Evolutionary conservation across 2,888 invertebrate species (phyloP).

Genomic region (Mellilla xanthometata): DNA sequence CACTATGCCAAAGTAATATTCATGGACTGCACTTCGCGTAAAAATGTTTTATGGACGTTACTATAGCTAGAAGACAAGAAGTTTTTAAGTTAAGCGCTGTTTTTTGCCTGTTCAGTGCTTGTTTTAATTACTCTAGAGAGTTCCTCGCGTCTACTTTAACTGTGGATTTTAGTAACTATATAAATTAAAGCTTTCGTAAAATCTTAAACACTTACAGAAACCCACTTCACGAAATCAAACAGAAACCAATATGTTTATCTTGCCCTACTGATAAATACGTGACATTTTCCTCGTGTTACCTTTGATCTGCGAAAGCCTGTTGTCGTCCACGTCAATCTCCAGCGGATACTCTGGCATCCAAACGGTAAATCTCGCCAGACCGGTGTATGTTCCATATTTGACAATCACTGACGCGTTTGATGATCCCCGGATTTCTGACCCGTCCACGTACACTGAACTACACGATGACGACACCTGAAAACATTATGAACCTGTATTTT

Average conservation of each 20-base stretch:
- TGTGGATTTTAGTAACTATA: not conserved
- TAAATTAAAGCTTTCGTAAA: no score
- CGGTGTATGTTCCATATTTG: constrained; percentile 95
- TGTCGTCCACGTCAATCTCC: constrained; percentile 94
- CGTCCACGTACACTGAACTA: constrained; percentile 97
- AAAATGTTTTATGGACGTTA: constrained; percentile 11
- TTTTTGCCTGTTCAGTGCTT: constrained; percentile 1
- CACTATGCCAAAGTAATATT: constrained; percentile 21
- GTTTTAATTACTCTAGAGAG: constrained; percentile 1
- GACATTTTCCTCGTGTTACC: constrained; percentile 35
- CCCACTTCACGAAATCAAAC: no score
- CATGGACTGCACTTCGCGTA: constrained; percentile 8
- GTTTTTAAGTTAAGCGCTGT: constrained; percentile 4
- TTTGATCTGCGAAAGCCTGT: constrained; percentile 95
- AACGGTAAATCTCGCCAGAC: constrained; percentile 93
- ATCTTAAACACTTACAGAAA: no score
- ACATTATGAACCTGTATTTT: no score
- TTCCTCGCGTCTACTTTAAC: not conserved
- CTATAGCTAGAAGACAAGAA: constrained; percentile 1
- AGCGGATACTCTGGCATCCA: constrained; percentile 98
- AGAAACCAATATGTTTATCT: no score
- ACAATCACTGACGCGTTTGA: constrained; percentile 97
- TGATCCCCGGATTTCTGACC: constrained; percentile 96
- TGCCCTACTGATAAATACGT: no score
- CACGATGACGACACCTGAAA: constrained; percentile 96